Evolutionary conservation across 2,113 vertebrate genomes (phyloP).

Genomic region (Mustela nigripes): DNA sequence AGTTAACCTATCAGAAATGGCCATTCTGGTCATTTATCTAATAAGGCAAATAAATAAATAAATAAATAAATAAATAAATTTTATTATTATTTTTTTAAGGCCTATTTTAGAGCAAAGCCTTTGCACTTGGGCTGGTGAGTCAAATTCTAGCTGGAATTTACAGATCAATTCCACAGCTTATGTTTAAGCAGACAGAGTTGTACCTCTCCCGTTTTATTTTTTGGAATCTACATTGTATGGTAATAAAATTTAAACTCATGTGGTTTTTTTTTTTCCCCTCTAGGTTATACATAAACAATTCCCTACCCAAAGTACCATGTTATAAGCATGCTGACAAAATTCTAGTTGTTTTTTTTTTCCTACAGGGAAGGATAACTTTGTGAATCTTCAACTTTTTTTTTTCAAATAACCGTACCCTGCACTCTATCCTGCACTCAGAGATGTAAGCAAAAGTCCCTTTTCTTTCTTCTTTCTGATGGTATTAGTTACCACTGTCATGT

Average conservation of each 20-base stretch:
- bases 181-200: not conserved
- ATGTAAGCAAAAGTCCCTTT: conserved; percentile 76
- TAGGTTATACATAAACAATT: not conserved
- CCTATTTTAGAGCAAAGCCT: not conserved
- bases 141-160: not conserved
- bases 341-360: not conserved
- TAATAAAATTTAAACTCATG: not conserved
- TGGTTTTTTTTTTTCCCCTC: not conserved
- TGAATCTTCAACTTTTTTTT: conserved; percentile 31
- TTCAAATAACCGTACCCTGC: conserved; percentile 30
- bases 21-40: conserved; percentile 24
- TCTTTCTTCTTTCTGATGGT: conserved; percentile 59
- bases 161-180: not conserved
- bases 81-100: not conserved
- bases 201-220: not conserved
- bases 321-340: not conserved
- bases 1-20: conserved; percentile 46
- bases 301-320: not conserved
- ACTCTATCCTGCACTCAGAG: conserved; percentile 52
- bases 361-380: conserved; percentile 62
- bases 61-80: not conserved
- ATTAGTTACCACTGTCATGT: conserved; percentile 63
- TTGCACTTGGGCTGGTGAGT: not conserved
- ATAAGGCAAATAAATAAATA: not conserved
- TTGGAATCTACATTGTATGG: not conserved